phyloP scores from a whole-genome alignment of 2,888 invertebrate species.

The Carabus problematicus region DNA sequence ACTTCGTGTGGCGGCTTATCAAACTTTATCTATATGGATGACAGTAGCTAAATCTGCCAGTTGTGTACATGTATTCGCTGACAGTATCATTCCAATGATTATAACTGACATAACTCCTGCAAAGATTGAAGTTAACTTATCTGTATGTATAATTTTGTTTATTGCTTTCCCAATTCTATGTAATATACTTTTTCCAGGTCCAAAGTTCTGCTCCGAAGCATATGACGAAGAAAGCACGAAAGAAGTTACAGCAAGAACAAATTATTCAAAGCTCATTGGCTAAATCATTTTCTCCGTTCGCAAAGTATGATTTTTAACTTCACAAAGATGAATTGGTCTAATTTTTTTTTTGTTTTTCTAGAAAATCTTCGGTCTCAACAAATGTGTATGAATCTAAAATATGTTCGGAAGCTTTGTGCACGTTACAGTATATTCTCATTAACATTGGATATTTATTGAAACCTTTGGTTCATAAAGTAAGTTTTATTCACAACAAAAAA shows the following conservation, averaged over 20 bases:
- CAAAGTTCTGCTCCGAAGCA: conserved; percentile 21
- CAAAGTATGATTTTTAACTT: conserved; percentile 14
- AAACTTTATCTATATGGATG: conserved; percentile 44
- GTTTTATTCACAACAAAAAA: background rate
- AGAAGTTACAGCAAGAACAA: conserved; percentile 35
- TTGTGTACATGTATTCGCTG: conserved; percentile 38
- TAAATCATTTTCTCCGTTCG: conserved; percentile 27
- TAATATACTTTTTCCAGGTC: conserved; percentile 19
- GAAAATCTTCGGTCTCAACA: conserved; percentile 15
- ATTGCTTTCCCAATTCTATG: background rate
- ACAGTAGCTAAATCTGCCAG: conserved; percentile 40
- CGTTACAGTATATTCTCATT: conserved; percentile 20
- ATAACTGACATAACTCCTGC: conserved; percentile 43
- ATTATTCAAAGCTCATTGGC: conserved; percentile 29
- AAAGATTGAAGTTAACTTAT: conserved; percentile 40
- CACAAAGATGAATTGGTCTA: background rate
- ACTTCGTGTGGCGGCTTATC: conserved; percentile 43
- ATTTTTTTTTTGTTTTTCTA: conserved; percentile 21
- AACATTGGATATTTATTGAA: conserved; percentile 19
- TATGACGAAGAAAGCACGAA: conserved; percentile 35
- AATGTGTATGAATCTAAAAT: conserved; percentile 22
- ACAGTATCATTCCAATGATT: conserved; percentile 43
- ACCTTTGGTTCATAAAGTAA: conserved; percentile 25
- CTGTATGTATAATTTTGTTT: conserved; percentile 32
- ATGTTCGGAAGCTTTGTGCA: conserved; percentile 22